Percentiles rank a stretch among this genome's conserved stretches.
Evolutionary conservation across 2,888 invertebrate species (phyloP).

Genomic region (Thymelicus lineola): DNA sequence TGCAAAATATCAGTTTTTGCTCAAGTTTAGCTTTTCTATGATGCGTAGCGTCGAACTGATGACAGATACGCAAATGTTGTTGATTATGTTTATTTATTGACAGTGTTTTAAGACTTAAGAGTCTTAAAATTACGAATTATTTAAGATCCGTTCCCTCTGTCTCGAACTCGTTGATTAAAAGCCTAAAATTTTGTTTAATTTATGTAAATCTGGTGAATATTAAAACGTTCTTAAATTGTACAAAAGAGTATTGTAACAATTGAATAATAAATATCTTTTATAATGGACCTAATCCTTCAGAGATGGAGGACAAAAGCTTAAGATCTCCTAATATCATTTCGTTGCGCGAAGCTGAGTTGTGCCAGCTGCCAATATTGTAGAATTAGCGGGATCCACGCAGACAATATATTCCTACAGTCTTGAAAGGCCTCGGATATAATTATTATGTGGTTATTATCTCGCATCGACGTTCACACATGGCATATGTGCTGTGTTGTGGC

Average conservation of each 20-base stretch:
- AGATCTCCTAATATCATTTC: background rate
- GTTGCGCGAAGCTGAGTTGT: background rate
- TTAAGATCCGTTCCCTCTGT: background rate
- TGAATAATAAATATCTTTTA: conserved; percentile 10
- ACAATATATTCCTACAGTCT: no score
- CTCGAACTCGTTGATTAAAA: background rate
- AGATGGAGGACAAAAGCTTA: background rate
- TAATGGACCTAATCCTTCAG: background rate
- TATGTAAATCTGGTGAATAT: conserved; percentile 1
- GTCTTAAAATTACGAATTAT: no score
- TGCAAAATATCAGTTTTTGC: background rate
- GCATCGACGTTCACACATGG: conserved; percentile 21
- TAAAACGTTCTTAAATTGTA: background rate
- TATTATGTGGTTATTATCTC: conserved; percentile 4
- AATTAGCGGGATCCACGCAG: background rate
- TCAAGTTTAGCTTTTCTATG: no score
- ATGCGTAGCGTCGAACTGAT: no score
- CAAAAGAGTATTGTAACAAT: conserved; percentile 5
- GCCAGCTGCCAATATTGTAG: background rate
- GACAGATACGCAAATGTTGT: no score
- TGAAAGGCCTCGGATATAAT: background rate
- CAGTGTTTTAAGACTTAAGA: background rate
- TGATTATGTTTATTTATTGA: no score
- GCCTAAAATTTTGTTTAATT: background rate
- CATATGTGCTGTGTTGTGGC: background rate